These are phyloP conservation scores for Papilio polytes DNA, from an alignment of 1,140 invertebrate species.

Conservation along the genomic window DNA sequence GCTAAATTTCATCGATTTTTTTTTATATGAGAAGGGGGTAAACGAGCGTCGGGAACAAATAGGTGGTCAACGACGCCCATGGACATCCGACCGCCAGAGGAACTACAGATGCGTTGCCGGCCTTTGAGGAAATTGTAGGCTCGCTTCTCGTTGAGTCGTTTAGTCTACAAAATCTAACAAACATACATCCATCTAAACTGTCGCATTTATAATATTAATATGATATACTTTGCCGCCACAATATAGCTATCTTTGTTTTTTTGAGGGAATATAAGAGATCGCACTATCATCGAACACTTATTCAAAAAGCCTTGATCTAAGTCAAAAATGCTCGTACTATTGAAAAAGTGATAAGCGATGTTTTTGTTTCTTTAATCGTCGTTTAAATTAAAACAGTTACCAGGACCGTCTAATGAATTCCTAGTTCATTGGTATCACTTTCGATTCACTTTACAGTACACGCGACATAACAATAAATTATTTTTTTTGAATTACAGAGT, in stretches of 20 bases:
- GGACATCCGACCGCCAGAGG: too few relatives aligned
- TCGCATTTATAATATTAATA: too few relatives aligned
- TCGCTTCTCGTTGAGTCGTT: too few relatives aligned
- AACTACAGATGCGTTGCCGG: too few relatives aligned
- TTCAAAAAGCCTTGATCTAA: not conserved
- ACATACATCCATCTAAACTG: too few relatives aligned
- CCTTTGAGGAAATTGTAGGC: too few relatives aligned
- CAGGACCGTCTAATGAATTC: not conserved
- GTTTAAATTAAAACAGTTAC: not conserved
- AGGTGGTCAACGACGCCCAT: too few relatives aligned
- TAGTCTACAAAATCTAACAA: too few relatives aligned
- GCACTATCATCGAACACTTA: too few relatives aligned
- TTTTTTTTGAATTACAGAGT: not conserved
- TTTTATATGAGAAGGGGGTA: too few relatives aligned
- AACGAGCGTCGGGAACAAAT: too few relatives aligned
- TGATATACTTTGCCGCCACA: not conserved
- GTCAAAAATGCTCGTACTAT: not conserved
- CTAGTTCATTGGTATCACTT: constrained; percentile 10
- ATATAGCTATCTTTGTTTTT: not conserved
- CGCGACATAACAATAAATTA: not conserved
- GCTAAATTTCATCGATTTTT: too few relatives aligned
- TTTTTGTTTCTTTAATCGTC: not conserved
- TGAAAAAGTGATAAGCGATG: not conserved
- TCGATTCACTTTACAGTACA: constrained; percentile 19
- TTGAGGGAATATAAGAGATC: not conserved